Base-by-base conservation (phyloP, 2,888 invertebrate species). In the Ophioninae sp. region DNA sequence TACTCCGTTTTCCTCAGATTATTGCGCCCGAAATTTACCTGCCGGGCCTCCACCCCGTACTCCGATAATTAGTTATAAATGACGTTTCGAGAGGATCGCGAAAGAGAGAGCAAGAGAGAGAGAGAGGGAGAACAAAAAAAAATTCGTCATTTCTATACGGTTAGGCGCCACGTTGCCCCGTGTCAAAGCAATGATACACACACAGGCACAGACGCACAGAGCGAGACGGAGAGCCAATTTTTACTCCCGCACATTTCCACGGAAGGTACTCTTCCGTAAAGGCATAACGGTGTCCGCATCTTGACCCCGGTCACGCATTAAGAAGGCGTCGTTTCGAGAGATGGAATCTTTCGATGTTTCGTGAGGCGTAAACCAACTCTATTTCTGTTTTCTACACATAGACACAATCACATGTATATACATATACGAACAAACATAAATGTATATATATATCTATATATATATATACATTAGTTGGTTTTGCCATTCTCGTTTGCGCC, bases 231-330 rank as follows among this genome's bases (percentile, higher is more conserved):
- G 51, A 51, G 86, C 86, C 88, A 88, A 88, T 88, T 89, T 88
- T 88, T 86, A 86, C 85, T 82, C 73, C 79, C 77, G 85, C 87
- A 87, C 86, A 86, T 87, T 87, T 84, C 85, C 83, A 88, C 89
- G 86, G 86, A 84, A 86, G 86, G 79, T 87, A 87, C 87, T 78
- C 86, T 87, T 83, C 79, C 86, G 84, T 87, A 85, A 85, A 87
- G 87, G 86, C 85, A 88, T 89, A 90, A 90, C 88, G 88, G 89
- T 88, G 88, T 87, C 71, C 78, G 64, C 88, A 89, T 91, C 87
- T 87, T 87, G 88, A 89, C 88, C 88, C 90, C 82, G 88, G 90
- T 91, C 90, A 90, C 90, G 90, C 89, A 87, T 89, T 88, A 86
- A 87, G 85, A 84, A 86, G 85, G 85, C 86, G 86, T 85, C 82